These are phyloP conservation scores for Agelastica alni DNA, from an alignment of 2,888 invertebrate species.

Conservation along the genomic window DNA sequence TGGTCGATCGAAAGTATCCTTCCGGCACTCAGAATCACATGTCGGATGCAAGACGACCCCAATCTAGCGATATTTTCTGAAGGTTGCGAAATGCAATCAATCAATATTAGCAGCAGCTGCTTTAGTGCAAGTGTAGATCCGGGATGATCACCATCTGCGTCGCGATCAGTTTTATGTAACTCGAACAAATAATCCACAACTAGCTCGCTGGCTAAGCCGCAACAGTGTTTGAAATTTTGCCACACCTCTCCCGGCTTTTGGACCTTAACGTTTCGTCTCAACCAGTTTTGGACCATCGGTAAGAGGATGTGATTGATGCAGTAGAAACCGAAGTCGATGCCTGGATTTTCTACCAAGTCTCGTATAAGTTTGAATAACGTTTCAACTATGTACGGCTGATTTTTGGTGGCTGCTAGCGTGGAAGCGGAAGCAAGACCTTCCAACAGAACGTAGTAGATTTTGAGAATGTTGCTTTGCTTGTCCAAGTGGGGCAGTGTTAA, in stretches of 20 bases:
- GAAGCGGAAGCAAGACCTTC: constrained; percentile 84
- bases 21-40: constrained; percentile 82
- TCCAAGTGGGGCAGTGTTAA: constrained; percentile 70
- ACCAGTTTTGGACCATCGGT: constrained; percentile 93
- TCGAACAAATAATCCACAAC: constrained; percentile 84
- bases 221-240: constrained; percentile 93
- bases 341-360: constrained; percentile 78
- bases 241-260: constrained; percentile 77
- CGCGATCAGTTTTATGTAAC: constrained; percentile 60
- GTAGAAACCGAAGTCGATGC: constrained; percentile 86
- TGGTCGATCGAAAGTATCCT: constrained; percentile 79
- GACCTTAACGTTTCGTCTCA: constrained; percentile 67
- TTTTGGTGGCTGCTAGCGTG: constrained; percentile 75
- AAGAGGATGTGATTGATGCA: constrained; percentile 90
- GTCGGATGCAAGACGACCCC: constrained; percentile 89
- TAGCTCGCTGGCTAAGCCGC: constrained; percentile 89
- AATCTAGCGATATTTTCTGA: constrained; percentile 88
- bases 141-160: constrained; percentile 51
- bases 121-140: constrained; percentile 79
- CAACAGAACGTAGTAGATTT: constrained; percentile 87
- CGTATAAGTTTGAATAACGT: constrained; percentile 83
- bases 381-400: constrained; percentile 86
- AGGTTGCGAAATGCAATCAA: constrained; percentile 89
- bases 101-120: constrained; percentile 81
- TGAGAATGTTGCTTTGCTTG: constrained; percentile 79